Evolutionary conservation across 2,888 invertebrate species (phyloP).

Genomic region (Sabatieria punctata): DNA sequence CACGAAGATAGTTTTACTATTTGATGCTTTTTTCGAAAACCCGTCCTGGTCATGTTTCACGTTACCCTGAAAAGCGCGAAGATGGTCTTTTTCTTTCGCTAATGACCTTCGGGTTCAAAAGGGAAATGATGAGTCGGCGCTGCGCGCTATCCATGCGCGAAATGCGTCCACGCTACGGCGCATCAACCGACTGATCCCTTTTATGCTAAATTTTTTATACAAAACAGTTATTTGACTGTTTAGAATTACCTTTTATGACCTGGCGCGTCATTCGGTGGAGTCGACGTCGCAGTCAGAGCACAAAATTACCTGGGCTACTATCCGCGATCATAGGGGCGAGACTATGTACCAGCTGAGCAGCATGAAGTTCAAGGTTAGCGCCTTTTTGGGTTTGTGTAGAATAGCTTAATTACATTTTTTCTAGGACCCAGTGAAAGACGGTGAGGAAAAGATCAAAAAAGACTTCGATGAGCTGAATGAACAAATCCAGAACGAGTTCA

Average conservation of each 20-base stretch:
- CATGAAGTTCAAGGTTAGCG: constrained; percentile 89
- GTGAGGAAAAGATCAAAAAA: constrained; percentile 86
- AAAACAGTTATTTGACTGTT: no score
- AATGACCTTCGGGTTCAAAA: not conserved
- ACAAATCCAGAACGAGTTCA: constrained; percentile 89
- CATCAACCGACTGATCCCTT: constrained; percentile 6
- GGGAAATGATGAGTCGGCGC: constrained; percentile 3
- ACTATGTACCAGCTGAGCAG: constrained; percentile 89
- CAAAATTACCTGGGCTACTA: constrained; percentile 94
- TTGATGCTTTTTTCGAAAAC: not conserved
- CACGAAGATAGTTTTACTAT: no score
- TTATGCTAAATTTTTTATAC: constrained; percentile 3
- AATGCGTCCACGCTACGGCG: no score
- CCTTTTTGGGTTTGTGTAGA: constrained; percentile 1
- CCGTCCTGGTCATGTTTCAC: no score
- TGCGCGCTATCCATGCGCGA: not conserved
- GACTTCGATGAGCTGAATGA: constrained; percentile 93
- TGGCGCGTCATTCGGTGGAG: constrained; percentile 93
- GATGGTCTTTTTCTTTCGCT: not conserved
- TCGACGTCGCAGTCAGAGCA: constrained; percentile 95
- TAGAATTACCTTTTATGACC: constrained; percentile 80
- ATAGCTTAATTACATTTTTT: constrained; percentile 16
- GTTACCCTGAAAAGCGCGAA: not conserved
- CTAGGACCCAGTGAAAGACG: constrained; percentile 92
- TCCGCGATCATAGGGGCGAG: constrained; percentile 87